phyloP scores from a whole-genome alignment of 2,797 vertebrate genomes.

The Heteromormyrus szaboi region DNA sequence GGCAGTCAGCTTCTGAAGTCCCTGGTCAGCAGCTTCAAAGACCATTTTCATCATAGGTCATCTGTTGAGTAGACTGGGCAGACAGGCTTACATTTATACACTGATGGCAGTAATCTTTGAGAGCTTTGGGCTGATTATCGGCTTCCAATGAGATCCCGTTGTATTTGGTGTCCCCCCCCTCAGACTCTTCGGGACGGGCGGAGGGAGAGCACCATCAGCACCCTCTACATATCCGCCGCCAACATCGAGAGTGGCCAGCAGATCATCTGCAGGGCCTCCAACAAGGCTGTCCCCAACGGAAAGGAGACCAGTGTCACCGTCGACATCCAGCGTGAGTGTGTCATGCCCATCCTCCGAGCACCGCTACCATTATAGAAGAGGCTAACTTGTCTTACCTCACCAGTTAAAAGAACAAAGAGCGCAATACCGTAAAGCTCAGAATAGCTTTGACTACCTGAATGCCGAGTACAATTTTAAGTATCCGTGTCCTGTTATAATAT shows the following conservation, averaged over 20 bases:
- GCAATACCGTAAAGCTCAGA: not conserved
- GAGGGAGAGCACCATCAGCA: slow-evolving; percentile 88
- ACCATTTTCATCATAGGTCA: slow-evolving; percentile 43
- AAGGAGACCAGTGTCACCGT: slow-evolving; percentile 93
- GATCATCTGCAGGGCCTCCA: slow-evolving; percentile 86
- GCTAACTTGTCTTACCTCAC: not conserved
- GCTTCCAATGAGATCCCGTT: not conserved
- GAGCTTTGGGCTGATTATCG: not conserved
- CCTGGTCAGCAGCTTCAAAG: slow-evolving; percentile 52
- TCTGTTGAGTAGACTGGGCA: slow-evolving; percentile 28
- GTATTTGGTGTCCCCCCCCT: slow-evolving; percentile 13
- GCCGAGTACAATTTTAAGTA: slow-evolving; percentile 29
- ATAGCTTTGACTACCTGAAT: not conserved
- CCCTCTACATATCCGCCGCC: slow-evolving; percentile 81
- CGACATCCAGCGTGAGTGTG: slow-evolving; percentile 91
- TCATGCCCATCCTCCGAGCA: not conserved
- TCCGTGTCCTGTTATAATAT: slow-evolving; percentile 34
- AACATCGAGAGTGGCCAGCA: slow-evolving; percentile 91
- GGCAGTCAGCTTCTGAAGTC: slow-evolving; percentile 51
- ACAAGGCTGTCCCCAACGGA: slow-evolving; percentile 87
- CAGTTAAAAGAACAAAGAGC: not conserved
- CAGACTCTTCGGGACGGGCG: slow-evolving; percentile 85
- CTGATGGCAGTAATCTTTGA: not conserved
- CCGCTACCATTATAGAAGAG: not conserved
- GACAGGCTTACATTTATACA: not conserved